phyloP scores from a whole-genome alignment of 2,888 invertebrate species.

The Erebia palarica region DNA sequence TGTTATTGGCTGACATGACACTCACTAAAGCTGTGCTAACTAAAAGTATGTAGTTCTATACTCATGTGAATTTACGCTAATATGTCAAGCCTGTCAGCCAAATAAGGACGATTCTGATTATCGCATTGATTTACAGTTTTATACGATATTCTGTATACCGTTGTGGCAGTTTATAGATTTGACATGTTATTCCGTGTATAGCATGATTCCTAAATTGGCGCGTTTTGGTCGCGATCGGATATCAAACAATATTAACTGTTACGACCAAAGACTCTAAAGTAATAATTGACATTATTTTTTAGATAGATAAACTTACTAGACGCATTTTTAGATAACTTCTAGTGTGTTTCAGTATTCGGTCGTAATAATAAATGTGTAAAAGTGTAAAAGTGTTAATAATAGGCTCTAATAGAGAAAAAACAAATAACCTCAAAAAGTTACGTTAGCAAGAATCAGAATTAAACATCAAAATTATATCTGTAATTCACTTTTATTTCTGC shows the following conservation, averaged over 20 bases:
- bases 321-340: too few relatives aligned
- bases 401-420: background rate
- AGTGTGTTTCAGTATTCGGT: too few relatives aligned
- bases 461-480: slow-evolving; percentile 38
- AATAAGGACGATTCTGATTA: background rate
- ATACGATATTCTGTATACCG: background rate
- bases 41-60: too few relatives aligned
- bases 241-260: background rate
- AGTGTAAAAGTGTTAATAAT: too few relatives aligned
- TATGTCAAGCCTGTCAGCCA: background rate
- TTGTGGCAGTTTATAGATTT: background rate
- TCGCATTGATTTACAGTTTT: background rate
- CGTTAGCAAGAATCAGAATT: slow-evolving; percentile 39
- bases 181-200: background rate
- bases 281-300: too few relatives aligned
- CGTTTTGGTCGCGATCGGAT: background rate
- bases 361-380: too few relatives aligned
- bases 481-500: slow-evolving; percentile 42
- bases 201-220: background rate
- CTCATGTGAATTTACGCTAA: background rate
- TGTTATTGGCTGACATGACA: background rate
- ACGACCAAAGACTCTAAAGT: too few relatives aligned
- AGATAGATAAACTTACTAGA: too few relatives aligned
- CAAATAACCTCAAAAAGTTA: slow-evolving; percentile 40
- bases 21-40: background rate